phyloP scores from a whole-genome alignment of 2,113 vertebrate genomes.

The Campylorhamphus procurvoides region DNA sequence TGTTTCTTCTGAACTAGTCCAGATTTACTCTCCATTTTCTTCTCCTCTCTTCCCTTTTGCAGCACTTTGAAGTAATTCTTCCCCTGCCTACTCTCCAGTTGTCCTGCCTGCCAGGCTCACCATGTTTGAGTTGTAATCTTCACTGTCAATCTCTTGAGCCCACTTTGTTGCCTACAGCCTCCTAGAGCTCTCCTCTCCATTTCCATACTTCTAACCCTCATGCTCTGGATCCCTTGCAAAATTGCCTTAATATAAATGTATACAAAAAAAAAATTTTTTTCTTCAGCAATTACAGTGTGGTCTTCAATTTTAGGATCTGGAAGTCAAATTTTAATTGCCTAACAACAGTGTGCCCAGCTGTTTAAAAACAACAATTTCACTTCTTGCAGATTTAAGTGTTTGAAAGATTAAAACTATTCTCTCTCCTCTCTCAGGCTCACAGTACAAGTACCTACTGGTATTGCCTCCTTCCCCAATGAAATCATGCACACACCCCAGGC shows the following conservation, averaged over 20 bases:
- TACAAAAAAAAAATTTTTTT: not conserved
- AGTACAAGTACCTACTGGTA: slow-evolving; percentile 73
- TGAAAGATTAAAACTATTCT: not conserved
- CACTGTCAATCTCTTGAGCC: not conserved
- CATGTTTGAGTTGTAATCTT: not conserved
- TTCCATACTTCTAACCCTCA: not conserved
- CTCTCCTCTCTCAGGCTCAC: slow-evolving; percentile 63
- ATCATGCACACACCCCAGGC: slow-evolving; percentile 47
- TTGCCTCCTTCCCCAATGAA: slow-evolving; percentile 76
- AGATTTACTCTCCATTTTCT: not conserved
- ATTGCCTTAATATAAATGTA: not conserved
- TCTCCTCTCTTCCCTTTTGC: not conserved
- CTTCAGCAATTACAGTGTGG: not conserved
- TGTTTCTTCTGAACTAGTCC: not conserved
- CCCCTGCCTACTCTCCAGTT: not conserved
- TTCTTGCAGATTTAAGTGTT: not conserved
- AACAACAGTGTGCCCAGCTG: not conserved
- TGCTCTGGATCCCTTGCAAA: not conserved
- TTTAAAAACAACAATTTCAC: not conserved
- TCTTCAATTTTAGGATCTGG: not conserved
- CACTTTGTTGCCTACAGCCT: not conserved
- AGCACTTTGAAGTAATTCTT: not conserved
- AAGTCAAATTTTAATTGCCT: not conserved
- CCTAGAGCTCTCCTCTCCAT: not conserved
- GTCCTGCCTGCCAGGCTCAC: not conserved